Evolutionary conservation across 2,113 vertebrate genomes (phyloP).

Genomic region (Canis aureus): DNA sequence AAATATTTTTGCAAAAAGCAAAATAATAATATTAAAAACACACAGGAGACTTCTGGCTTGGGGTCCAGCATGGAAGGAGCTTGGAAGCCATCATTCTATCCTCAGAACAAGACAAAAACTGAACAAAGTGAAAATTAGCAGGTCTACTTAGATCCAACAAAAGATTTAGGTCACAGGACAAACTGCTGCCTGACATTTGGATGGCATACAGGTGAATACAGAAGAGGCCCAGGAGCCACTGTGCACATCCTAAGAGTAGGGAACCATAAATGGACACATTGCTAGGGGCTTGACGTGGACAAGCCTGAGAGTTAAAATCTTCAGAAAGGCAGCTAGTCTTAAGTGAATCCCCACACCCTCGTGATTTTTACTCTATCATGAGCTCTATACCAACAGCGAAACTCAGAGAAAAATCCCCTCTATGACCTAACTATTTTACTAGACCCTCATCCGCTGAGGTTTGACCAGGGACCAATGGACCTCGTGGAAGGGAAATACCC

Average conservation of each 20-base stretch:
- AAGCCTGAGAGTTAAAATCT: neutral
- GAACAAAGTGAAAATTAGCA: neutral
- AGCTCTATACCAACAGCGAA: neutral
- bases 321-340: neutral
- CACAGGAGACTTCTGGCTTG: neutral
- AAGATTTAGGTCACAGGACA: neutral
- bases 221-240: neutral
- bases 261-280: neutral
- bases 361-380: neutral
- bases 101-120: neutral
- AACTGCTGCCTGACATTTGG: neutral
- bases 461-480: neutral
- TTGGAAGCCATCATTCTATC: neutral
- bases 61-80: neutral
- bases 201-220: neutral
- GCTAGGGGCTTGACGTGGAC: neutral
- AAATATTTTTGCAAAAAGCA: neutral
- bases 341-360: neutral
- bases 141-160: neutral
- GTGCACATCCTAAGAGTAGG: no score
- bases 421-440: neutral
- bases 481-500: neutral
- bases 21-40: slow-evolving; percentile 18
- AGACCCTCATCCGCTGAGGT: neutral
- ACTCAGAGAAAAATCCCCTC: neutral